phyloP scores from a whole-genome alignment of 2,797 vertebrate species.

The Micromesistius poutassou region DNA sequence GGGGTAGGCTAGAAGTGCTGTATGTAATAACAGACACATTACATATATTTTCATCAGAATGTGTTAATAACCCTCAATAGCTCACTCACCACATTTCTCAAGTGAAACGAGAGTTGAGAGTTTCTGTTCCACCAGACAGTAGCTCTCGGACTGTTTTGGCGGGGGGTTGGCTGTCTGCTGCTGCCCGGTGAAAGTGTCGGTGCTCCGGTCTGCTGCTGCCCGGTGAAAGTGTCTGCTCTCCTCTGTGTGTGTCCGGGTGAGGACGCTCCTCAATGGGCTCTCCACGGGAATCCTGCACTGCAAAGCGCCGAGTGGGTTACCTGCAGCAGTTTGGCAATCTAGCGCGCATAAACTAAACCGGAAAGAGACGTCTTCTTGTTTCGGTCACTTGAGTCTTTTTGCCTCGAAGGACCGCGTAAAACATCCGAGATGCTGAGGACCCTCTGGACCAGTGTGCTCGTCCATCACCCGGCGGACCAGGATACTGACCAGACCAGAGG shows the following conservation, averaged over 20 bases:
- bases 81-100: slow-evolving; percentile 70
- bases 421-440: not conserved
- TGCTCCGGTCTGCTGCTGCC: not conserved
- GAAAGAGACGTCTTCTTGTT: not conserved
- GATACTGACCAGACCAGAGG: not conserved
- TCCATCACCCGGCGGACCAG: not conserved
- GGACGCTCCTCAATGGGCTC: slow-evolving; percentile 43
- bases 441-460: not conserved
- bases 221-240: slow-evolving; percentile 14
- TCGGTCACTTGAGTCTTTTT: slow-evolving; percentile 9
- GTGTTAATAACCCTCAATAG: too few species aligned
- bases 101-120: not conserved
- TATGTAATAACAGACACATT: not conserved
- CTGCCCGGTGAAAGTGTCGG: slow-evolving; percentile 8
- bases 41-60: not conserved
- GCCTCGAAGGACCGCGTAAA: not conserved
- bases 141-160: not conserved
- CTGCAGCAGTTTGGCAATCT: slow-evolving; percentile 21
- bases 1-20: not conserved
- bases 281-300: slow-evolving; percentile 35
- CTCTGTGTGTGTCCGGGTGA: slow-evolving; percentile 3
- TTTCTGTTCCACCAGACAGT: not conserved
- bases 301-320: slow-evolving; percentile 25
- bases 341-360: not conserved
- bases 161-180: not conserved